Evolutionary conservation across 23 tunicate genomes (phyloP), one percentile per base, ranked within the genome.

Genomic region (Ascidia mentula): DNA sequence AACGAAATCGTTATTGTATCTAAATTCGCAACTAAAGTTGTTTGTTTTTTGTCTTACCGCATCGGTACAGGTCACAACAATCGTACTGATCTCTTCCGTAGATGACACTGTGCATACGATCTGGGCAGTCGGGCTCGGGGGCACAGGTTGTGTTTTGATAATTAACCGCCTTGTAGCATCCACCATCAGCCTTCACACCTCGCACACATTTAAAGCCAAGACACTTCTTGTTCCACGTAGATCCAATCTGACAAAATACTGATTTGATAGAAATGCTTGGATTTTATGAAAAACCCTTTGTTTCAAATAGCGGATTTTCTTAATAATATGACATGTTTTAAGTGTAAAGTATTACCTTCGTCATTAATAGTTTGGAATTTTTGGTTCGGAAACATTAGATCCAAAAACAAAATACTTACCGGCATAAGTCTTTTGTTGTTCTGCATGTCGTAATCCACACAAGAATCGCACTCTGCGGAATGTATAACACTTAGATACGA

Each of bases 171-270:
- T 71, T 72, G 69, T 35, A 85, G 40, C 89, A 85, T 6, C 89
- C 89, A 46, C 69, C 76, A 18, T 45, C 76, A 36, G 45, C 83
- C 20, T 75, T 75, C 31, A 45, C 77, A 26, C 33, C 70, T 6
- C 83, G 76, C 71, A 38, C 45, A 69, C 89, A 85, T 18, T 32
- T 28, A 74, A 85, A 85, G 45, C 42, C 70, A 36, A 78, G 40
- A 76, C 89, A 85, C 32, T 85, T 79, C 79, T 78, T 85, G 53
- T 72, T 85, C 89, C 89, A 85, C 12, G 37, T 13, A 18, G 71
- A 79, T 39, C 83, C 89, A 32, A 85, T 71, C 89, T 85, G 71
- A 9, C 28, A 53, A n/a, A n/a, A n/a, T n/a, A n/a, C n/a, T n/a
- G n/a, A n/a, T n/a, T n/a, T n/a, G n/a, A n/a, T n/a, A n/a, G n/a